Base-by-base conservation (phyloP, 2,888 invertebrate genomes). In the Schrankia costaestrigalis region DNA sequence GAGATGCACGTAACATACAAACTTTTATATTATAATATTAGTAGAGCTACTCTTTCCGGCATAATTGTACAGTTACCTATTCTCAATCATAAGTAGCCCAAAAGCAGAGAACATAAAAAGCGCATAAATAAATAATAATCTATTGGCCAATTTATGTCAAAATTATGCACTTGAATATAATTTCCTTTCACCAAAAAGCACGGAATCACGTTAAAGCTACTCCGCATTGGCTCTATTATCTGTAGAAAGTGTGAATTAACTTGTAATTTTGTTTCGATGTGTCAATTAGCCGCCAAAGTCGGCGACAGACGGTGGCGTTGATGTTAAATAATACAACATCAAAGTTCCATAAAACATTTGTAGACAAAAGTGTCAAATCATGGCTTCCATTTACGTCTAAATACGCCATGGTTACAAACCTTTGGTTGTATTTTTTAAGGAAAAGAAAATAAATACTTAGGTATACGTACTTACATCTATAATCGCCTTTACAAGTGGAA, bases 321-420 rank as follows among this genome's bases (percentile, higher is more conserved):
- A 63, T 61, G 71, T 70, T 67, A 71, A 64, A 72, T 73, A 72
- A 74, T 70, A 71, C 61, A 49, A 41, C 47, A 57, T 61, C 67
- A 67, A 53, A 66, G 68, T 78, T 82, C 80, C 74, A 72, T 72
- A 82, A 81, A 85, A 83, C 81, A 83, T 81, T 82, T 73, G 74
- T 63, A 63, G 50, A 58, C 62, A 63, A 85, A 84, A 81, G 71
- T 83, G 82, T 76, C 81, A 67, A 85, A 78, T 87, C 86, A 87
- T 84, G 57, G 67, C 57, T 67, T 85, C 83, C 84, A 85, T 86
- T 86, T 83, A 77, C 74, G 62, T 56, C 63, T 62, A 57, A 60
- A 65, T 64, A 56, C 50, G 36, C 53, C 38, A 64, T 33, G 38
- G 63, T 62, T 23, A 43, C 23, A 28, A 80, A 82, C 79, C 67